Conservation (phyloP, 2,888 invertebrate species). For the Caenorhabditis sp. region DNA sequence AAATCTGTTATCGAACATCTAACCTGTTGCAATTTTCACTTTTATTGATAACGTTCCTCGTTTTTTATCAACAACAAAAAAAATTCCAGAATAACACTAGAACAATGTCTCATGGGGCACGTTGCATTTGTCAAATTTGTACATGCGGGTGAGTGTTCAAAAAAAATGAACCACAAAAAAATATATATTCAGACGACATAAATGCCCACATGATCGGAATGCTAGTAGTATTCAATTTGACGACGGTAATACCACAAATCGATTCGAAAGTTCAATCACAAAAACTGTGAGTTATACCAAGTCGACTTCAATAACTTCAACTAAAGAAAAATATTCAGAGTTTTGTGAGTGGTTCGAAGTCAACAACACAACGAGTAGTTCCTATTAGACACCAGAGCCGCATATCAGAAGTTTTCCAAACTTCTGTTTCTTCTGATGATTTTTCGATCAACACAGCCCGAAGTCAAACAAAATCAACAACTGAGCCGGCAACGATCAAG, state of each 20-base stretch:
- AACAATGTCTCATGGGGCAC: slow-evolving; percentile 59
- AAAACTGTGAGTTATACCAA: background rate
- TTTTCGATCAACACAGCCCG: background rate
- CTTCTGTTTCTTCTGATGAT: background rate
- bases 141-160: slow-evolving; percentile 66
- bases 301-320: too few relatives aligned
- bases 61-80: background rate
- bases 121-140: slow-evolving; percentile 69
- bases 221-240: slow-evolving; percentile 58
- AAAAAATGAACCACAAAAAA: background rate
- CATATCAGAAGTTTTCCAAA: background rate
- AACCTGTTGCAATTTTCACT: background rate
- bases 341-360: background rate
- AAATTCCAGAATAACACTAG: background rate
- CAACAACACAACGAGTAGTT: background rate
- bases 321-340: background rate
- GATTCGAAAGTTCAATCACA: background rate
- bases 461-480: background rate
- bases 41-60: background rate
- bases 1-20: background rate
- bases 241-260: slow-evolving; percentile 16
- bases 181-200: slow-evolving; percentile 52
- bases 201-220: slow-evolving; percentile 65
- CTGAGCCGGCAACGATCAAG: background rate
- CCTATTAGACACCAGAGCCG: background rate